phyloP scores from a whole-genome alignment of 2,888 invertebrate species.

The Lycophotia porphyrea region DNA sequence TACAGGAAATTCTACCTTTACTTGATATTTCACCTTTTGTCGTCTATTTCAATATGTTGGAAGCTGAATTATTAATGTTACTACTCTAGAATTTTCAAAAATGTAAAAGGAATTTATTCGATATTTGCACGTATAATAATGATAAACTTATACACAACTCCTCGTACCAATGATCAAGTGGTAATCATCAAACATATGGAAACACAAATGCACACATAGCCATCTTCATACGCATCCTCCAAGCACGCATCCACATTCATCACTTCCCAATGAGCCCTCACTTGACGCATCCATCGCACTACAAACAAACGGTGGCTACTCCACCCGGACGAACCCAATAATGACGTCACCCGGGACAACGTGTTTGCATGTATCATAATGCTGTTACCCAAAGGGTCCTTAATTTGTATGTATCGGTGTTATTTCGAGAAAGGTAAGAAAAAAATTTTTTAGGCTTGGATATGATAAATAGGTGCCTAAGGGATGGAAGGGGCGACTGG shows the following conservation, averaged over 20 bases:
- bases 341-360: constrained; percentile 36
- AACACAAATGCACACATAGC: constrained; percentile 8
- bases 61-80: not conserved
- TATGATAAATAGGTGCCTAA: constrained; percentile 53
- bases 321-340: constrained; percentile 43
- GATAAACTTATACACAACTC: too few relatives aligned
- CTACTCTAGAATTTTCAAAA: not conserved
- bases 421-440: constrained; percentile 43
- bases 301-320: constrained; percentile 29
- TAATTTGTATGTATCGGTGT: constrained; percentile 55
- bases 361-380: constrained; percentile 48
- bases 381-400: constrained; percentile 26
- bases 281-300: not conserved
- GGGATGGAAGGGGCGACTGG: constrained; percentile 37
- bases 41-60: not conserved
- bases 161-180: not conserved
- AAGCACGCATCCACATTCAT: not conserved
- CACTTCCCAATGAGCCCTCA: constrained; percentile 7
- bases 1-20: not conserved
- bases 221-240: not conserved
- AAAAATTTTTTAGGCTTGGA: constrained; percentile 45
- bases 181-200: not conserved
- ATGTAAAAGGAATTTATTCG: not conserved
- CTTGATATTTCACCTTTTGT: not conserved
- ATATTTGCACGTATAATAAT: not conserved